Evolutionary conservation across 2,113 vertebrate species (phyloP).

Genomic region (Regulus satrapa): DNA sequence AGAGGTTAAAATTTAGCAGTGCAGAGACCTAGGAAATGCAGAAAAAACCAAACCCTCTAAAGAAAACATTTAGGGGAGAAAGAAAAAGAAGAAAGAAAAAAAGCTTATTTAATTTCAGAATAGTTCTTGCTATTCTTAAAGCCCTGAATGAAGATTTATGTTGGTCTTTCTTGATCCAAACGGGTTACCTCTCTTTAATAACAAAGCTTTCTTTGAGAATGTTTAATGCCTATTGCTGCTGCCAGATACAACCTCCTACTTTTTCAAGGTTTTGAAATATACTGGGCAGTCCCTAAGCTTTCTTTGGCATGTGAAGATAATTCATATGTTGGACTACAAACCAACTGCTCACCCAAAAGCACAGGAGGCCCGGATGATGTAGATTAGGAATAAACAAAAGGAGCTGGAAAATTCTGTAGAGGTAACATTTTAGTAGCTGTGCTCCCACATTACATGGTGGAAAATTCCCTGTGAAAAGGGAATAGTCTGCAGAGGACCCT

Average conservation of each 20-base stretch:
- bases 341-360: neutral
- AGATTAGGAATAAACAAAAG: slow-evolving; percentile 41
- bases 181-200: neutral
- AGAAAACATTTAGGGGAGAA: neutral
- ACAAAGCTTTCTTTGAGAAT: slow-evolving; percentile 49
- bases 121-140: neutral
- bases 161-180: slow-evolving; percentile 8
- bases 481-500: neutral
- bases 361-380: neutral
- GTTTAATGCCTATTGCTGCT: slow-evolving; percentile 27
- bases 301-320: slow-evolving; percentile 49
- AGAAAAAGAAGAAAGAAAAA: neutral
- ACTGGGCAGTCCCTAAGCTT: slow-evolving; percentile 50
- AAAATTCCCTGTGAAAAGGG: neutral
- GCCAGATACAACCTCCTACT: slow-evolving; percentile 49
- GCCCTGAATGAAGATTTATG: slow-evolving; percentile 25
- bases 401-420: slow-evolving; percentile 2
- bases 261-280: slow-evolving; percentile 47
- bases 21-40: neutral
- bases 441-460: neutral
- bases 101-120: neutral
- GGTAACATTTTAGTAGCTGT: slow-evolving; percentile 11
- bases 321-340: neutral
- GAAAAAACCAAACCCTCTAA: neutral
- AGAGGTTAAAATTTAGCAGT: neutral